phyloP scores from a whole-genome alignment of 2,113 vertebrate species.

The Tyrannus savana region DNA sequence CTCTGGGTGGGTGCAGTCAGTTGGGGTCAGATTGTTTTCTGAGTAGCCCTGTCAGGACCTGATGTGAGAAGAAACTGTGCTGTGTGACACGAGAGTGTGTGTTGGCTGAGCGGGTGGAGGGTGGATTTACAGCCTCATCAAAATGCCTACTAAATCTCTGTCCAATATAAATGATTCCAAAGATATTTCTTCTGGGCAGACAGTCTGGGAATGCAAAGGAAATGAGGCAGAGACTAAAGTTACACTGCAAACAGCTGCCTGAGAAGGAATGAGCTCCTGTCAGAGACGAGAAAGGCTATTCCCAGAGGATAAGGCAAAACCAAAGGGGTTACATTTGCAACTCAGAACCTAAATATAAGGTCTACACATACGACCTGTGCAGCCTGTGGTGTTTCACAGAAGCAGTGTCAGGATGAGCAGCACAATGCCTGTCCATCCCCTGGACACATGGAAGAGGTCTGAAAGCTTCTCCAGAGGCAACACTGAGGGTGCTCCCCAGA shows the following conservation, averaged over 20 bases:
- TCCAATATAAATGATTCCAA: neutral
- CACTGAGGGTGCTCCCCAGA: neutral
- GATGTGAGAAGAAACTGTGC: neutral
- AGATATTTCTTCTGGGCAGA: neutral
- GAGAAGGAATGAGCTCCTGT: neutral
- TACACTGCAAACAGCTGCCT: neutral
- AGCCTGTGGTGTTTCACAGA: neutral
- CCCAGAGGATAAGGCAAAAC: neutral
- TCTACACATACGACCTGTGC: neutral
- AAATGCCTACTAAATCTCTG: neutral
- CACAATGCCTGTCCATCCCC: neutral
- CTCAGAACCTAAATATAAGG: neutral
- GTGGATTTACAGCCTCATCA: neutral
- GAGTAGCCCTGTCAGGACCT: neutral
- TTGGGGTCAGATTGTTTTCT: neutral
- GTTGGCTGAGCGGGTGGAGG: neutral
- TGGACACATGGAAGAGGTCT: neutral
- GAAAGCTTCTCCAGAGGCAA: neutral
- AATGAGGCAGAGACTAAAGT: neutral
- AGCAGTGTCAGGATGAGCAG: neutral
- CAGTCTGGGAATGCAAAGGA: neutral
- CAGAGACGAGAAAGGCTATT: neutral
- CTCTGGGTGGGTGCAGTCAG: neutral
- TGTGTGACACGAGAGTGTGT: neutral
- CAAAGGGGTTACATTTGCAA: neutral